phyloP scores from a whole-genome alignment of 2,113 vertebrate species.

The Ia io region DNA sequence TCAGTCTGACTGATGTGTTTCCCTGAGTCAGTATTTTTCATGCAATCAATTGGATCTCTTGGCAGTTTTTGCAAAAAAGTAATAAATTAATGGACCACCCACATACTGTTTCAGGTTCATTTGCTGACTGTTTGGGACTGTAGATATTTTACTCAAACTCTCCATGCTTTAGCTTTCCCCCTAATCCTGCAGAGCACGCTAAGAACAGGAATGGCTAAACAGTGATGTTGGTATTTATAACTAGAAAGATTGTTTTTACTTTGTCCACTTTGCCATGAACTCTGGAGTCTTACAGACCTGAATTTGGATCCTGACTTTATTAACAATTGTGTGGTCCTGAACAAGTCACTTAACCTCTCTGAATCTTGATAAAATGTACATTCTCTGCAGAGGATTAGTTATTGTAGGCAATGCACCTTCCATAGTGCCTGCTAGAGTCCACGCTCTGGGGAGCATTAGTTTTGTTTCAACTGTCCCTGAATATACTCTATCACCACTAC shows the following conservation, averaged over 20 bases:
- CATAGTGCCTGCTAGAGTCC: neutral
- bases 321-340: neutral
- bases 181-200: neutral
- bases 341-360: neutral
- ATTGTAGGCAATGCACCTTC: neutral
- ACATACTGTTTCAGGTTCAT: constrained; percentile 23
- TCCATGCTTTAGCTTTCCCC: neutral
- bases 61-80: constrained; percentile 3
- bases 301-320: neutral
- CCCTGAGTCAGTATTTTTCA: constrained; percentile 50
- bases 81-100: constrained; percentile 34
- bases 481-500: neutral
- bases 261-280: neutral
- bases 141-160: neutral
- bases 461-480: neutral
- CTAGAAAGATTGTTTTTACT: neutral
- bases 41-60: constrained; percentile 9
- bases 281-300: neutral
- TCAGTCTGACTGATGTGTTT: constrained; percentile 55
- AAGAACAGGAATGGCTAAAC: neutral
- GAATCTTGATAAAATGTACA: neutral
- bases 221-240: neutral
- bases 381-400: neutral
- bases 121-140: neutral
- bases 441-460: neutral